These are phyloP conservation scores for Scleropages formosus DNA, from an alignment of 2,797 vertebrate genomes.

Conservation along the genomic window DNA sequence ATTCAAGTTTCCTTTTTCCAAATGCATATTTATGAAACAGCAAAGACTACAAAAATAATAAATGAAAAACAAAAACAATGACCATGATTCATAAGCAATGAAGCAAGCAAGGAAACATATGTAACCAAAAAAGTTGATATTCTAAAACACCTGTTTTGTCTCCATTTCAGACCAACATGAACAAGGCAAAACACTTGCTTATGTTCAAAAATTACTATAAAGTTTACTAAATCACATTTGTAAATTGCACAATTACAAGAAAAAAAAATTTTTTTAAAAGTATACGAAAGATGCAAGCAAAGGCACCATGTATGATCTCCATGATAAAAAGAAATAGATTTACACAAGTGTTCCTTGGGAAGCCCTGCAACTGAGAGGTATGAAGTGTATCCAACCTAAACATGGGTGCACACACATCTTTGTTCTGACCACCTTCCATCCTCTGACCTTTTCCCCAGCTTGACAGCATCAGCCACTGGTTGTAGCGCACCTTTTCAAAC, in stretches of 20 bases:
- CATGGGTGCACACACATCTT: conserved; percentile 29
- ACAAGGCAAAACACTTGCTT: too few species aligned
- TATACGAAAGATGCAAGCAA: background rate
- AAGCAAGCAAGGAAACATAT: conserved; percentile 29
- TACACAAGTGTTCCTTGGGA: background rate
- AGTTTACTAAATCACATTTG: too few species aligned
- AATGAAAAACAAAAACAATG: background rate
- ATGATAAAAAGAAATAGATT: background rate
- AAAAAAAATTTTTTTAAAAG: too few species aligned
- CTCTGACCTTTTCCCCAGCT: conserved; percentile 35
- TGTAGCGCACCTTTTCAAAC: background rate
- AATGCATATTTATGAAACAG: background rate
- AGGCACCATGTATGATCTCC: conserved; percentile 1
- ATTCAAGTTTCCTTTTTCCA: conserved; percentile 14
- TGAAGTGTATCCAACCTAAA: conserved; percentile 29
- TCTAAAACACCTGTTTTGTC: conserved; percentile 13
- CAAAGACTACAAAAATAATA: background rate
- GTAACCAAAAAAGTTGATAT: background rate
- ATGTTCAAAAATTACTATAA: too few species aligned
- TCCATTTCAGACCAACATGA: too few species aligned
- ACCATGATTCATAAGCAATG: conserved; percentile 10
- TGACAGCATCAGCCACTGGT: conserved; percentile 19
- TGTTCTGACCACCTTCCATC: conserved; percentile 22
- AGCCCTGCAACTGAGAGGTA: background rate
- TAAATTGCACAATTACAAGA: too few species aligned